Evolutionary conservation across 2,888 invertebrate genomes (phyloP).

Genomic region (Hirtodrosophila confusa): DNA sequence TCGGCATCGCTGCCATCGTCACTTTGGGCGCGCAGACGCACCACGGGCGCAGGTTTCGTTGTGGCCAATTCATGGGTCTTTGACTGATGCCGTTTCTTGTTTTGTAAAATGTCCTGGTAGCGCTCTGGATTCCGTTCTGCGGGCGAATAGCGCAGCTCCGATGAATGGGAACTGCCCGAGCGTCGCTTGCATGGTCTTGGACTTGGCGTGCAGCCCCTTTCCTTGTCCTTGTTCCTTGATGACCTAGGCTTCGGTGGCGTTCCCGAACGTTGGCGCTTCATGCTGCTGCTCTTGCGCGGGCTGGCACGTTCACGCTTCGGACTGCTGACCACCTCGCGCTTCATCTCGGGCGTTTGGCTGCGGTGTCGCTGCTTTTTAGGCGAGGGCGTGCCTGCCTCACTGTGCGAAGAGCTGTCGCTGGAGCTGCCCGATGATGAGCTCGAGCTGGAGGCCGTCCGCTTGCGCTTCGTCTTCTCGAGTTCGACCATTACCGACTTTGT

Average conservation of each 20-base stretch:
- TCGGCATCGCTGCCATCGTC: constrained; percentile 87
- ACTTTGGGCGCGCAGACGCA: constrained; percentile 87
- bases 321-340: constrained; percentile 41
- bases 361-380: constrained; percentile 47
- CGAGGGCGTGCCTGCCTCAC: constrained; percentile 49
- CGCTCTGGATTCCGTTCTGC: constrained; percentile 88
- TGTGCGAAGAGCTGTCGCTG: constrained; percentile 41
- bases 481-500: constrained; percentile 68
- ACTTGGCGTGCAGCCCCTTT: constrained; percentile 49
- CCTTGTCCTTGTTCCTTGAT: constrained; percentile 25
- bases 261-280: constrained; percentile 39
- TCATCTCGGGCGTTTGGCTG: constrained; percentile 50
- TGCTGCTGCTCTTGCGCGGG: constrained; percentile 20
- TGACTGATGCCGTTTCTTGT: constrained; percentile 46
- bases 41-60: constrained; percentile 84
- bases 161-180: constrained; percentile 66
- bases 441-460: constrained; percentile 51
- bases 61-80: constrained; percentile 26
- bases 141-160: constrained; percentile 88
- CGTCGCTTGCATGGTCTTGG: constrained; percentile 44
- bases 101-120: constrained; percentile 86
- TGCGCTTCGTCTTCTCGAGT: constrained; percentile 60
- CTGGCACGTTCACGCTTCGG: constrained; percentile 31
- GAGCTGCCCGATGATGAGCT: constrained; percentile 52
- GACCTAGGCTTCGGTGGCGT: constrained; percentile 56